Percentiles rank a stretch among this genome's conserved stretches.
phyloP scores from a whole-genome alignment of 2,113 vertebrate genomes.

The Scophthalmus maximus region DNA sequence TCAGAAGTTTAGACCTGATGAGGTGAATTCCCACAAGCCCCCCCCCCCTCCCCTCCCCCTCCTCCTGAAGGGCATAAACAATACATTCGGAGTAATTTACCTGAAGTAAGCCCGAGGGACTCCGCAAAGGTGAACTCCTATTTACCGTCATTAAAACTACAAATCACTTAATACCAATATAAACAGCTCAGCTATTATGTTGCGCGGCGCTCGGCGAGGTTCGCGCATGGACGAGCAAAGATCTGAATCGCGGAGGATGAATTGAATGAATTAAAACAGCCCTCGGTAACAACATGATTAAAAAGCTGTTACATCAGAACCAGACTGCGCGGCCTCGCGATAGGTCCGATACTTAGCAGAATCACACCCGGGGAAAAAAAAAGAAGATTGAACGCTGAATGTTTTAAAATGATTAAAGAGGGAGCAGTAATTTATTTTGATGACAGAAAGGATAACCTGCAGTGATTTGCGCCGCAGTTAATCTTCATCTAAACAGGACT shows the following conservation, averaged over 20 bases:
- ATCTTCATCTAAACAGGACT: constrained; percentile 69
- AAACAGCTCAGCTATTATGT: constrained; percentile 82
- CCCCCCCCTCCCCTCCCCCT: constrained; percentile 21
- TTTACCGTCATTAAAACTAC: constrained; percentile 84
- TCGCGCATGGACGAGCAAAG: constrained; percentile 79
- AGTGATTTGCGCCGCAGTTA: constrained; percentile 68
- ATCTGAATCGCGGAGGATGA: constrained; percentile 78
- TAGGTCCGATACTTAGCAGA: constrained; percentile 48
- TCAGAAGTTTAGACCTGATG: constrained; percentile 71
- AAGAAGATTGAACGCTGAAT: constrained; percentile 58
- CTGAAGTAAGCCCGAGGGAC: constrained; percentile 81
- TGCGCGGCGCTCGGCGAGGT: constrained; percentile 64
- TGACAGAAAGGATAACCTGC: constrained; percentile 68
- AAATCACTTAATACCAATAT: constrained; percentile 83
- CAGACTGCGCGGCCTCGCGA: constrained; percentile 39
- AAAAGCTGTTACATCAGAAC: constrained; percentile 77
- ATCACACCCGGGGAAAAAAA: background rate
- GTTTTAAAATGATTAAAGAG: constrained; percentile 76
- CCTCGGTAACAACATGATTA: constrained; percentile 76
- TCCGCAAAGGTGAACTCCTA: constrained; percentile 80
- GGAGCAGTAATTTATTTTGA: constrained; percentile 67
- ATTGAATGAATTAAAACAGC: constrained; percentile 81
- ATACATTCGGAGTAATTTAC: constrained; percentile 80
- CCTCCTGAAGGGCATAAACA: constrained; percentile 80
- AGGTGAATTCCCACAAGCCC: constrained; percentile 69